These are phyloP conservation scores for Furnarius figulus DNA, from an alignment of 2,113 vertebrate species.

Conservation along the genomic window DNA sequence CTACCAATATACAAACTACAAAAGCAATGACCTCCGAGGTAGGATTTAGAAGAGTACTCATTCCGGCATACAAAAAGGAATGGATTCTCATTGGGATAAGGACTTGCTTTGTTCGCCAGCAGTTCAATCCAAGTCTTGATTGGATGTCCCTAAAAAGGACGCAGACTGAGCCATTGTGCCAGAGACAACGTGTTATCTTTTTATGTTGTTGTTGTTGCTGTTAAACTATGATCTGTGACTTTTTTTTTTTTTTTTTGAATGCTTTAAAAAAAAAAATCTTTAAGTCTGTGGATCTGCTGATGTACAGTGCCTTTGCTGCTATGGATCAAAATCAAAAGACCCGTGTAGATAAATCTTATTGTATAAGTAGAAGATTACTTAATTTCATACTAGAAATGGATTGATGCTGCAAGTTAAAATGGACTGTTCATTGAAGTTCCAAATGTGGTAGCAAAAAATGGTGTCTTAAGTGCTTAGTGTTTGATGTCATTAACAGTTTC, in stretches of 20 bases:
- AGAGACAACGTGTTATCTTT: slow-evolving; percentile 81
- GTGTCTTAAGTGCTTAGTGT: slow-evolving; percentile 87
- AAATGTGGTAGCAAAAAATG: slow-evolving; percentile 86
- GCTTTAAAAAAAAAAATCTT: slow-evolving; percentile 79
- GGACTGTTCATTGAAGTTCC: slow-evolving; percentile 84
- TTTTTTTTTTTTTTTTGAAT: slow-evolving; percentile 80
- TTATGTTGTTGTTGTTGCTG: slow-evolving; percentile 84
- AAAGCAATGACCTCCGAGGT: slow-evolving; percentile 71
- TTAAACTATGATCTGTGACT: slow-evolving; percentile 84
- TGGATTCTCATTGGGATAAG: slow-evolving; percentile 68
- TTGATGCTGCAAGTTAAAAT: slow-evolving; percentile 85
- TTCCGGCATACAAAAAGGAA: slow-evolving; percentile 68
- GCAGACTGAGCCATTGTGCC: slow-evolving; percentile 81
- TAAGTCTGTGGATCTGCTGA: slow-evolving; percentile 90
- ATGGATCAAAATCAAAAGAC: slow-evolving; percentile 89
- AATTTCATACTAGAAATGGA: slow-evolving; percentile 88
- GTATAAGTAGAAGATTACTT: slow-evolving; percentile 85
- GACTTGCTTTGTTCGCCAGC: slow-evolving; percentile 76
- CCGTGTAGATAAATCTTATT: slow-evolving; percentile 87
- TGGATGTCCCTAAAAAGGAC: slow-evolving; percentile 74
- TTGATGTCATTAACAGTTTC: slow-evolving; percentile 88
- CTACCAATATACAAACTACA: slow-evolving; percentile 70
- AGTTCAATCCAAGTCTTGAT: slow-evolving; percentile 76
- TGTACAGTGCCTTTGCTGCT: slow-evolving; percentile 92
- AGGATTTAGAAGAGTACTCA: slow-evolving; percentile 70